Evolutionary conservation across 2,797 vertebrate species (phyloP).

Genomic region (Enteromius mattozi): DNA sequence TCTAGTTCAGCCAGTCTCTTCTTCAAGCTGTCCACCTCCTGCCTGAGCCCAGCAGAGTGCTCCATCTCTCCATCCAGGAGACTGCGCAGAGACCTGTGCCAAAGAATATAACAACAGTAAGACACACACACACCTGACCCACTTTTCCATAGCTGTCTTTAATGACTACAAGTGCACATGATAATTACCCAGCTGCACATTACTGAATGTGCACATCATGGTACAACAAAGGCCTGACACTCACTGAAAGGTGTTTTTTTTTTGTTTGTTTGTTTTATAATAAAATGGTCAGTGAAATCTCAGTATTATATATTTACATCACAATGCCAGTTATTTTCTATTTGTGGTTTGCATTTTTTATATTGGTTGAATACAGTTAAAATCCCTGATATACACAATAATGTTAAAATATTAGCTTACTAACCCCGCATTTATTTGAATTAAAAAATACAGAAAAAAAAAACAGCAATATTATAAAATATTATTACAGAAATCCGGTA

Average conservation of each 20-base stretch:
- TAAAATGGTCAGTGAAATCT: conserved; percentile 9
- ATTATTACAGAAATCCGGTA: too few species aligned
- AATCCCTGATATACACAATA: neutral
- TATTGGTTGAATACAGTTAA: neutral
- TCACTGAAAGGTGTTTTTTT: neutral
- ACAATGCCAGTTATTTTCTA: neutral
- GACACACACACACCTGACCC: conserved; percentile 20
- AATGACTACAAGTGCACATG: conserved; percentile 14
- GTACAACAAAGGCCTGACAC: neutral
- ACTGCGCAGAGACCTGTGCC: conserved; percentile 88
- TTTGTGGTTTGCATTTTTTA: too few species aligned
- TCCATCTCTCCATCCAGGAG: conserved; percentile 98
- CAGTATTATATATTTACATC: neutral
- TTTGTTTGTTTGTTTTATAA: neutral
- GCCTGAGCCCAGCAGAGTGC: conserved; percentile 90
- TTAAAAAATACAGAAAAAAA: neutral
- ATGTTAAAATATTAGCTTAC: neutral
- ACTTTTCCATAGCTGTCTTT: conserved; percentile 25
- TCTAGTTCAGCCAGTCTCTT: conserved; percentile 89
- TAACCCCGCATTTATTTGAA: neutral
- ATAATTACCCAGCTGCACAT: conserved; percentile 21
- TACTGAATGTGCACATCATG: conserved; percentile 17
- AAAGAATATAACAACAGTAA: conserved; percentile 41
- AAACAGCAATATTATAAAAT: too few species aligned
- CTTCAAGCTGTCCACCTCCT: conserved; percentile 88